Evolutionary conservation across 2,797 vertebrate species (phyloP).

Genomic region (Astyanax mexicanus): DNA sequence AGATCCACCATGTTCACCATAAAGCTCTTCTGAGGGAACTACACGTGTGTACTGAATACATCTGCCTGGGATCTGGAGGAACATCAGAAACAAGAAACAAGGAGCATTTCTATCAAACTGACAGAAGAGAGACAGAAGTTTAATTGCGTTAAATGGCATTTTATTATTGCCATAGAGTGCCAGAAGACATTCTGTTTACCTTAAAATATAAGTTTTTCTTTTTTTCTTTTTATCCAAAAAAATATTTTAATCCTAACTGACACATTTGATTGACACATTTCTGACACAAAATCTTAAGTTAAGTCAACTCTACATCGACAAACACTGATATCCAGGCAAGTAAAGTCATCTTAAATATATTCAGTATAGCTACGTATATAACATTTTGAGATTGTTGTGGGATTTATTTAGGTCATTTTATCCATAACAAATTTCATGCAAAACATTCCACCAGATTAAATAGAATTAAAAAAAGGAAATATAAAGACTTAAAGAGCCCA

Average conservation of each 20-base stretch:
- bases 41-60: too few species aligned
- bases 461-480: too few species aligned
- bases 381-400: too few species aligned
- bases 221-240: neutral
- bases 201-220: neutral
- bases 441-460: too few species aligned
- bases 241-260: constrained; percentile 2
- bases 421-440: too few species aligned
- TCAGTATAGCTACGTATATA: too few species aligned
- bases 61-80: neutral
- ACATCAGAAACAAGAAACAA: neutral
- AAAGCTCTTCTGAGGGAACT: too few species aligned
- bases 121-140: neutral
- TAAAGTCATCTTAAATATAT: too few species aligned
- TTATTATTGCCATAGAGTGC: neutral
- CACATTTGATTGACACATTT: neutral
- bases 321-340: neutral
- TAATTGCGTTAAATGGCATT: neutral
- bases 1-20: constrained; percentile 2
- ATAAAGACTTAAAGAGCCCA: too few species aligned
- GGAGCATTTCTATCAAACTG: neutral
- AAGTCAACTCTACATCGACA: neutral
- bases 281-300: too few species aligned
- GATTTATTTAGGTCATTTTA: too few species aligned
- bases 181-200: neutral